These are phyloP conservation scores for Callinectes sapidus DNA, from an alignment of 2,888 invertebrate genomes.

Conservation along the genomic window DNA sequence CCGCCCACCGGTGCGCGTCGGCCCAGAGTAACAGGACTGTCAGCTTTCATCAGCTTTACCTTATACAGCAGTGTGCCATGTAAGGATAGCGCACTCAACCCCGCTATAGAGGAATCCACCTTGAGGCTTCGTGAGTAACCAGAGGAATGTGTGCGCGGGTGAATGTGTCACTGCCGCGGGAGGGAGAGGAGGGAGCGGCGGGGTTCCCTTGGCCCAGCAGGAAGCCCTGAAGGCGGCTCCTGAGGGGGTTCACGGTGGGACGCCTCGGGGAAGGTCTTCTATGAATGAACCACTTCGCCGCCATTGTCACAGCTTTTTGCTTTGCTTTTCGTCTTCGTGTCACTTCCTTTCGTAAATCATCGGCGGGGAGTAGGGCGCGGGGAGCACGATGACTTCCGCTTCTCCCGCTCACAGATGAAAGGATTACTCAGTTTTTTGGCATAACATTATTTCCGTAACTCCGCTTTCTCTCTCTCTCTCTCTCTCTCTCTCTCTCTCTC, in stretches of 20 bases:
- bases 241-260: background rate
- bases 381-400: background rate
- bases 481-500: conserved; percentile 47
- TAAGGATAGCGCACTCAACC: conserved; percentile 12
- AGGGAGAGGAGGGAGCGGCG: background rate
- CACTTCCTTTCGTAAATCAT: conserved; percentile 22
- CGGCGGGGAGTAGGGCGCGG: background rate
- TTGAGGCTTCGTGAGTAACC: background rate
- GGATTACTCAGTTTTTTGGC: background rate
- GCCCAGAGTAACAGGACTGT: conserved; percentile 28
- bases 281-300: conserved; percentile 38
- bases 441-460: too few relatives aligned
- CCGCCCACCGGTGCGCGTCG: background rate
- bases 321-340: conserved; percentile 30
- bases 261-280: conserved; percentile 37
- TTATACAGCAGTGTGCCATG: background rate
- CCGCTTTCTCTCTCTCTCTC: conserved; percentile 32
- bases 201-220: background rate
- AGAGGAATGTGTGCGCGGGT: background rate
- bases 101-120: background rate
- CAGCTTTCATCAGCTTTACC: conserved; percentile 38
- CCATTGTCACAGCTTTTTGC: conserved; percentile 4
- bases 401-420: background rate
- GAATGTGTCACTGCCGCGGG: background rate
- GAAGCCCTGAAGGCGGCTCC: background rate